Base-by-base conservation (phyloP, 2,888 invertebrate species). In the Kryphioiulus occultus region DNA sequence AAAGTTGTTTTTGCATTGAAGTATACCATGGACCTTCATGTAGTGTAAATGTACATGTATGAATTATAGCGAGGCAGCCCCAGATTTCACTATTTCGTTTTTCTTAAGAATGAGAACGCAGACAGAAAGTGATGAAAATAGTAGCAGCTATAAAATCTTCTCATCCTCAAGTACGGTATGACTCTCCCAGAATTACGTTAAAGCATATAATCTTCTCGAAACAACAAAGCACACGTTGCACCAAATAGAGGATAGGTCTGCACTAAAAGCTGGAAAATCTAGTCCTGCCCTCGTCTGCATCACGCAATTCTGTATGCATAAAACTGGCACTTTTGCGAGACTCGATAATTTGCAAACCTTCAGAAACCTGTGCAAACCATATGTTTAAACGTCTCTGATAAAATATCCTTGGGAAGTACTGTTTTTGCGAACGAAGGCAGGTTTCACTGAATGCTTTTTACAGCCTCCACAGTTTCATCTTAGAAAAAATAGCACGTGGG, bases 301-400 rank as follows among this genome's bases (percentile, higher is more conserved):
- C 78, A 78, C 78, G 78, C 78, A 78, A 78, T 30, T 78, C 15
- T 78, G 78, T 30, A 30, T 15, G 15, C 68, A 68, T 44, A 44
- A 44, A 44, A 44, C 10, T 44, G 44, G 12, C 44, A 10, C 44
- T 26, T 78, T 78, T 30, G 78, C 26, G 10, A 78, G 26, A 30
- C 78, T 30, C 78, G 78, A 78, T 78, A 78, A 78, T 78, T 78
- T 78, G 78, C 26, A 15, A 78, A 15, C 78, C 78, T 78, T 68
- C 68, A 26, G 68, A 68, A 68, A 68, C 68, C 68, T 26, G 78
- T 15, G 12, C 78, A 30, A 78, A 78, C 78, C 78, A 15, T 78
- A 15, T 30, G 78, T 78, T 78, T 78, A 78, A 17, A 78, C 78
- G 30, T 30, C 30, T 78, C 30, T 30, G 78, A 78, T 78, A 78